Base-by-base conservation (phyloP, 1,140 invertebrate genomes). In the Drosophila biarmipes region DNA sequence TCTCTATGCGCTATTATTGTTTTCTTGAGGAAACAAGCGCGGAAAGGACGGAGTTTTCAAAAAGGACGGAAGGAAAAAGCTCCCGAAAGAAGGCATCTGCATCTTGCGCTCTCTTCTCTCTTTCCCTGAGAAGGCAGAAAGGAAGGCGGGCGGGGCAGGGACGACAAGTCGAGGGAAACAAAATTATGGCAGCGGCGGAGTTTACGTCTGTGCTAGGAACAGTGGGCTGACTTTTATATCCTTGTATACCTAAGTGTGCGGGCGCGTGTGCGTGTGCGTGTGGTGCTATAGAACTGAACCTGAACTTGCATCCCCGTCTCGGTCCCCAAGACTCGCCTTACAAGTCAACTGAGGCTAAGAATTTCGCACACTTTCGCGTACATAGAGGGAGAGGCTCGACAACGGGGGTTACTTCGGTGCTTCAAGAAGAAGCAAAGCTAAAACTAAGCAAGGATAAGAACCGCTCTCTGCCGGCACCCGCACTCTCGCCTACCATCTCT, bases 11-110 rank as follows among this genome's bases (percentile, higher is more conserved):
- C 63, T 76, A 79, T 82, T 87, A 87, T 89, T 87, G 67, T 79
- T 90, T 81, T 90, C 86, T 81, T 82, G 24, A 90, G 82, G 86
- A 86, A 85, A 76, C 56, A 71, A 81, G 78, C 69, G 62, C 78
- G 74, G 72, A 61, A 68, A 72, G 74, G 72, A 61, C 61, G 34
- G 45, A 58, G 61, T 58, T 62, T 35, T 69, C 42, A 51, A 59
- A 78, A 87, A 58, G 43, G 35, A 68, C n/a, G 12, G 31, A 27
- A 31, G 53, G 24, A 34, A 80, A 80, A 81, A 77, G 69, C 77
- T 74, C 29, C 14, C 55, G 46, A 82, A 86, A 72, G 51, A 87
- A 78, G 64, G 56, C 59, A 79, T 78, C 81, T 62, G 56, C 59
- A 82, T 78, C 81, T 62, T 52, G 71, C 52, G 29, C 55, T 80